Evolutionary conservation across 1,140 invertebrate species (phyloP).

Genomic region (Caerostris extrusa): DNA sequence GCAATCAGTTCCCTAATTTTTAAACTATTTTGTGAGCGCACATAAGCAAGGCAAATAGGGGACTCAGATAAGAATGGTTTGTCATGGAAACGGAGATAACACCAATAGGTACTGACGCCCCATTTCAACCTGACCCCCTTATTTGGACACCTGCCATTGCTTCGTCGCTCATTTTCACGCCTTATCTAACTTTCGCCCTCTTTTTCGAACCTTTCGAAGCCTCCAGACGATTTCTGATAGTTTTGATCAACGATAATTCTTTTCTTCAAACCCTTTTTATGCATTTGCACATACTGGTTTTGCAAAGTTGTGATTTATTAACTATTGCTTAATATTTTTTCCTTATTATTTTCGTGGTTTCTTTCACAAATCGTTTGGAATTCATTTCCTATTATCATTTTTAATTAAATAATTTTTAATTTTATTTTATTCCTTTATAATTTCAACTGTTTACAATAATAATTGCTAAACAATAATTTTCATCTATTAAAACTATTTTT

Average conservation of each 20-base stretch:
- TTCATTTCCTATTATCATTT: too few relatives aligned
- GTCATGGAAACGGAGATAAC: background rate
- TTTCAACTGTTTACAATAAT: too few relatives aligned
- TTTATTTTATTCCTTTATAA: too few relatives aligned
- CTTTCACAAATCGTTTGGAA: too few relatives aligned
- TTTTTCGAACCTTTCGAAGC: background rate
- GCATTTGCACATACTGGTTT: background rate
- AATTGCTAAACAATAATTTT: too few relatives aligned
- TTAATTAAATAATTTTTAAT: too few relatives aligned
- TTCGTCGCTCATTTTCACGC: background rate
- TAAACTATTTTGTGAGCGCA: background rate
- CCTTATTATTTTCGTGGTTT: too few relatives aligned
- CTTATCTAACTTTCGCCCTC: background rate
- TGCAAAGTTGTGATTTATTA: too few relatives aligned
- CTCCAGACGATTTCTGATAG: conserved; percentile 26
- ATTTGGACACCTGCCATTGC: conserved; percentile 27
- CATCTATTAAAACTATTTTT: too few relatives aligned
- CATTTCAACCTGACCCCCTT: too few relatives aligned
- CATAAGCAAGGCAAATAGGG: background rate
- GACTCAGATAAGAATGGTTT: background rate
- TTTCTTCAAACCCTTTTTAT: background rate
- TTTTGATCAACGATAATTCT: conserved; percentile 33
- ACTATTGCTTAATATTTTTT: too few relatives aligned
- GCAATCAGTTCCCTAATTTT: conserved; percentile 23
- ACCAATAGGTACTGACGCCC: background rate